phyloP scores from a whole-genome alignment of 2,888 invertebrate species.

The Eristalis intricaria region DNA sequence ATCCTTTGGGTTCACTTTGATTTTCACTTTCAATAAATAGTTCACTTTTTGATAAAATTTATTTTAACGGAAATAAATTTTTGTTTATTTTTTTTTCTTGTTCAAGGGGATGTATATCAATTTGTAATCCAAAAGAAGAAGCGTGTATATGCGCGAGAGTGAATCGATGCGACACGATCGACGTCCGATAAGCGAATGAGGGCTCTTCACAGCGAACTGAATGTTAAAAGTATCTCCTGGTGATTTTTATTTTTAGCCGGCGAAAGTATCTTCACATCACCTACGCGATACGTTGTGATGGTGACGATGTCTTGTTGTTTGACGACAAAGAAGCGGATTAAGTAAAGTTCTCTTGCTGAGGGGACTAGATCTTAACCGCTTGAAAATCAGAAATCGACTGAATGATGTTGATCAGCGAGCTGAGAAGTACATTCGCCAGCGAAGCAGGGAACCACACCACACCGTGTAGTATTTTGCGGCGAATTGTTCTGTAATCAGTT shows the following conservation, averaged over 20 bases:
- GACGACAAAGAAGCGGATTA: background rate
- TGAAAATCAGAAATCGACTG: constrained; percentile 63
- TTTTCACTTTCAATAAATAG: constrained; percentile 15
- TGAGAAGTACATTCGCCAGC: constrained; percentile 63
- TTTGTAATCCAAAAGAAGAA: constrained; percentile 51
- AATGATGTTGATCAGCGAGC: constrained; percentile 60
- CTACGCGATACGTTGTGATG: constrained; percentile 58
- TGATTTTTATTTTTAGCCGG: constrained; percentile 69
- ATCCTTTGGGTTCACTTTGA: constrained; percentile 3
- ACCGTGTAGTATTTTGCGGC: constrained; percentile 46
- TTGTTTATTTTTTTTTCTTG: constrained; percentile 59
- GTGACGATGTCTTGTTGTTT: background rate
- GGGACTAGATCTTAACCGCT: constrained; percentile 33
- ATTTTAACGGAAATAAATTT: constrained; percentile 53
- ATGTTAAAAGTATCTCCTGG: constrained; percentile 74
- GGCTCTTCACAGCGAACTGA: constrained; percentile 77
- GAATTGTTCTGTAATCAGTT: constrained; percentile 68
- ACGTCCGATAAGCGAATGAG: constrained; percentile 79
- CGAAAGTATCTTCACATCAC: constrained; percentile 70
- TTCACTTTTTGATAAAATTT: constrained; percentile 72
- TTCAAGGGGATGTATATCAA: constrained; percentile 72
- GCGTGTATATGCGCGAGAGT: constrained; percentile 12
- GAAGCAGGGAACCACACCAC: constrained; percentile 13
- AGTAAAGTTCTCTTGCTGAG: constrained; percentile 1
- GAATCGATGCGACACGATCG: constrained; percentile 74